These are phyloP conservation scores for Euphonia xanthogaster DNA, from an alignment of 2,797 vertebrate species.

Conservation along the genomic window DNA sequence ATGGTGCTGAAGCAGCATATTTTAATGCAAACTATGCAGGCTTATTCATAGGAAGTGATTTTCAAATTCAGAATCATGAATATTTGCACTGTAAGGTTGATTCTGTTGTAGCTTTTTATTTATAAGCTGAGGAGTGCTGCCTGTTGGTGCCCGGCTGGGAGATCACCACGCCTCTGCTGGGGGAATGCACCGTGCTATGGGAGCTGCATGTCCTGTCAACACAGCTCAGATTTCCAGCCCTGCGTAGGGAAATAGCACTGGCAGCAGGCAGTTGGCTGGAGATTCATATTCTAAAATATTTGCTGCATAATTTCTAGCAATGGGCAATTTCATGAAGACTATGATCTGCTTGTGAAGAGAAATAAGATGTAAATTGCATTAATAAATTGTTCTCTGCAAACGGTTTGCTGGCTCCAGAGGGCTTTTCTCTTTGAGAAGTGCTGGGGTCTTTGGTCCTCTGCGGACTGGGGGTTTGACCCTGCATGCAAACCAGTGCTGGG, in stretches of 20 bases:
- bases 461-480: background rate
- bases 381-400: conserved; percentile 30
- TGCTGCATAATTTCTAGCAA: conserved; percentile 22
- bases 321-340: conserved; percentile 33
- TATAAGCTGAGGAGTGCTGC: background rate
- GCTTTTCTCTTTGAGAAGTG: background rate
- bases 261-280: background rate
- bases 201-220: background rate
- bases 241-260: background rate
- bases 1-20: conserved; percentile 56
- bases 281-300: conserved; percentile 7
- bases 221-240: background rate
- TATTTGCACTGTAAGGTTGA: conserved; percentile 39
- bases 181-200: background rate
- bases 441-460: background rate
- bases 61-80: conserved; percentile 54
- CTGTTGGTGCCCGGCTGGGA: background rate
- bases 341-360: conserved; percentile 35
- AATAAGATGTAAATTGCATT: conserved; percentile 40
- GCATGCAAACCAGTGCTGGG: fast-evolving
- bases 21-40: conserved; percentile 44
- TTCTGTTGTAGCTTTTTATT: conserved; percentile 44
- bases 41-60: conserved; percentile 49
- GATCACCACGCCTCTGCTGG: background rate
- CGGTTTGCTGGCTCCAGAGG: background rate